These are phyloP conservation scores for Hoplostethus atlanticus DNA, from an alignment of 2,797 vertebrate genomes.

Conservation along the genomic window DNA sequence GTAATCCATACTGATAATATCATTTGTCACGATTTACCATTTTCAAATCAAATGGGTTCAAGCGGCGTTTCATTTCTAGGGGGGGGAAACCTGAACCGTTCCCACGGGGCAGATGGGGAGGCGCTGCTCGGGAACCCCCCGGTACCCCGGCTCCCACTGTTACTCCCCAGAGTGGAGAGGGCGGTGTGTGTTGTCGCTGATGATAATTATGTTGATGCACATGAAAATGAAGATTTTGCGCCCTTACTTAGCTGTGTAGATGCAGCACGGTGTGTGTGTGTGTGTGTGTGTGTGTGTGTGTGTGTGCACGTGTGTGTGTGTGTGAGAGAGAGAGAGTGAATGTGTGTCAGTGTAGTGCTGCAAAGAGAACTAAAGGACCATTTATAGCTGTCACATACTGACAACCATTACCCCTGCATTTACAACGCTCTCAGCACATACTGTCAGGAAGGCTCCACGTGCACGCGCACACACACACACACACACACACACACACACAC, in stretches of 20 bases:
- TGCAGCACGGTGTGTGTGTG: slow-evolving; percentile 38
- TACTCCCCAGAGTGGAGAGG: slow-evolving; percentile 45
- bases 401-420: slow-evolving; percentile 82
- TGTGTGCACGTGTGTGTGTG: neutral
- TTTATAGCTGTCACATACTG: slow-evolving; percentile 80
- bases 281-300: slow-evolving; percentile 8
- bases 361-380: slow-evolving; percentile 77
- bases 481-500: slow-evolving; percentile 2
- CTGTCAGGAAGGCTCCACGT: slow-evolving; percentile 57
- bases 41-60: slow-evolving; percentile 11
- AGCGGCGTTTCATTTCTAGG: slow-evolving; percentile 25
- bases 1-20: slow-evolving; percentile 17
- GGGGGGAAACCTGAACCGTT: slow-evolving; percentile 19
- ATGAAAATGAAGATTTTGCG: slow-evolving; percentile 62
- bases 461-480: slow-evolving; percentile 6
- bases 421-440: slow-evolving; percentile 77
- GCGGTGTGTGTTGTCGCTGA: slow-evolving; percentile 44
- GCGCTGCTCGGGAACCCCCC: slow-evolving; percentile 52
- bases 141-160: slow-evolving; percentile 36
- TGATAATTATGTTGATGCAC: slow-evolving; percentile 68
- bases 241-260: slow-evolving; percentile 31
- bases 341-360: slow-evolving; percentile 64
- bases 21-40: slow-evolving; percentile 2
- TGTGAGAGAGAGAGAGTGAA: slow-evolving; percentile 19
- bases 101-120: neutral